Evolutionary conservation across 2,113 vertebrate species (phyloP), one percentile per base, ranked within the genome.

Genomic region (Heterotis niloticus): DNA sequence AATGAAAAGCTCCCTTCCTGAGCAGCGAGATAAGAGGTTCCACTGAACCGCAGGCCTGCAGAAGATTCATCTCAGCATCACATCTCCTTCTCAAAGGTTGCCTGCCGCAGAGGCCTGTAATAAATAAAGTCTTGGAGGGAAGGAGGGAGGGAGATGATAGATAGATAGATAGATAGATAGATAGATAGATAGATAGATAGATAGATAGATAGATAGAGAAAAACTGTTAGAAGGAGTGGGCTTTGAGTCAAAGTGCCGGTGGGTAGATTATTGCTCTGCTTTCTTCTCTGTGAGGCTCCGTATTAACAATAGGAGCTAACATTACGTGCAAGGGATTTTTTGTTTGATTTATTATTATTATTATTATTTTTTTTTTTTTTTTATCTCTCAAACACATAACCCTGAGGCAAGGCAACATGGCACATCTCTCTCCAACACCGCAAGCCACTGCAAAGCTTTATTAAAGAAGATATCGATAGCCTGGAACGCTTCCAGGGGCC

Each of bases 21-120:
- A 75, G 60, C 74, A n/a, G 44, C 23, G 28, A 0, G 79, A 80
- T 76, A 80, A 80, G 79, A 67, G 52, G 65, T 44, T 80, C 10
- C 65, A 11, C 12, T 23, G 73, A n/a, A 59, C 26, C 54, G 3
- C 29, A 20, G 72, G 52, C 54, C n/a, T 7, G 72, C 64, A 51
- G 60, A 59, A 76, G 56, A 80, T 80, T 76, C 76, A 76, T 80
- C 79, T 76, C 18, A 23, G 73, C 64, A 76, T 80, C 79, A 62
- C 79, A 67, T 73, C 79, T 75, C 64, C 5, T 57, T 26, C 66
- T 62, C 64, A 75, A 69, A 68, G 72, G 65, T 59, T 68, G 72
- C 64, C 34, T n/a, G n/a, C 2, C 20, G 29, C 28, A 34, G 20
- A 75, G 20, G 52, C 26, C 62, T 80, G 52, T 74, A 67, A 80